Percentiles rank a stretch among this genome's conserved stretches.
These are phyloP conservation scores for Chaetodon trifascialis DNA, from an alignment of 2,113 vertebrate species.

Conservation along the genomic window DNA sequence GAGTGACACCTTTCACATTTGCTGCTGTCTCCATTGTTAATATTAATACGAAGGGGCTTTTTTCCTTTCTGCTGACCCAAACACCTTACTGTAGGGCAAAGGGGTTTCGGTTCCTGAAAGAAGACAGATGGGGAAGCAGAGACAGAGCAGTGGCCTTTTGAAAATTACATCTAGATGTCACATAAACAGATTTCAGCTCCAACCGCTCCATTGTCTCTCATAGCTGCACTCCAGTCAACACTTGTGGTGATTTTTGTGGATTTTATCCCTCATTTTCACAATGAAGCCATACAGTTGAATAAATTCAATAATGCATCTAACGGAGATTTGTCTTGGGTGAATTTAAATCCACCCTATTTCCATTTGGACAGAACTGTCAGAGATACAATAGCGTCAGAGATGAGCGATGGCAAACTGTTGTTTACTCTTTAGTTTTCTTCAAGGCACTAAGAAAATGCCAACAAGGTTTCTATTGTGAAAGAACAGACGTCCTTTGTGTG, in stretches of 20 bases:
- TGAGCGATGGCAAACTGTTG: conserved; percentile 69
- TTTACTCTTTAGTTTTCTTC: conserved; percentile 73
- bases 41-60: not conserved
- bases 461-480: conserved; percentile 81
- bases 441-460: conserved; percentile 61
- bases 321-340: conserved; percentile 33
- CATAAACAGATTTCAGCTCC: conserved; percentile 35
- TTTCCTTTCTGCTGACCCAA: not conserved
- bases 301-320: conserved; percentile 26
- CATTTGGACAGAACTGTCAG: conserved; percentile 31
- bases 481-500: conserved; percentile 81
- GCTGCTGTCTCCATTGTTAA: too few species aligned
- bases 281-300: conserved; percentile 15
- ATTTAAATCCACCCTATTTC: conserved; percentile 42
- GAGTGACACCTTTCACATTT: not conserved
- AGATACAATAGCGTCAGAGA: conserved; percentile 59
- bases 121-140: not conserved
- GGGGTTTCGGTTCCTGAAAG: conserved; percentile 18
- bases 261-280: conserved; percentile 29
- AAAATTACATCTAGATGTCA: conserved; percentile 42
- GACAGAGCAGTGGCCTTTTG: conserved; percentile 13
- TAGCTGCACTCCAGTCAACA: conserved; percentile 51
- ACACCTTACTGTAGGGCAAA: not conserved
- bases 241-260: conserved; percentile 17
- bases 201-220: conserved; percentile 26